Base-by-base conservation (phyloP, 2,797 vertebrate genomes). In the Falco berigora region DNA sequence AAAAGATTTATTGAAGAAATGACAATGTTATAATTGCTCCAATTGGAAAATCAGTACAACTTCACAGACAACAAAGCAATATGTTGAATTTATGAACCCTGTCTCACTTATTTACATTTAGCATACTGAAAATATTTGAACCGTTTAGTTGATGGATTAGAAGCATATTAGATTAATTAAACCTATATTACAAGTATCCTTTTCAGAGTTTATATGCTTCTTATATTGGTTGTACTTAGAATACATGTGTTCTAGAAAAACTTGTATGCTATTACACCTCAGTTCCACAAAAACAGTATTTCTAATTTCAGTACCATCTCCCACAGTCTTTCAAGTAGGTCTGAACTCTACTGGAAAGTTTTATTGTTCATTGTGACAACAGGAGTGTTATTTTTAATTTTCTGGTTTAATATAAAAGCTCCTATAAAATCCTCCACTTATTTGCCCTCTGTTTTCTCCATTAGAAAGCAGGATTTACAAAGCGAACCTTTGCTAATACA, bases 1-100 rank as follows among this genome's bases (percentile, higher is more conserved):
- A 78, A 90, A 95, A 81, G 3, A 79, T 95, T 90, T 96, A 88
- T 87, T 93, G 77, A 87, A 87, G 47, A 53, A 68, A 72, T 59
- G 8, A 14, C 21, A 53, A 46, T 59, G 5, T 7, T 85, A 18
- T 87, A 92, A 92, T 79, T 93, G 20, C 36, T 92, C 28, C 63
- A 85, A 52, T 4, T 82, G 86, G 74, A 92, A 89, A 95, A 82
- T 77, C 49, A 38, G 63, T 88, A 49, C 47, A 92, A 62, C 24
- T 84, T 84, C 67, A 76, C n/a, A 94, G 63, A 76, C 30, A 82
- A 73, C 38, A 91, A 74, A 90, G 14, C 62, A 94, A 82, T 86
- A 90, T 47, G 64, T 46, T 82, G 61, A 85, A 90, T 94, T 95
- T 90, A 89, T 87, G 86, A 95, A 86, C 30, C n/a, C 53, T 53